Base-by-base conservation (phyloP, 2,888 invertebrate species). In the Catonia carolina region DNA sequence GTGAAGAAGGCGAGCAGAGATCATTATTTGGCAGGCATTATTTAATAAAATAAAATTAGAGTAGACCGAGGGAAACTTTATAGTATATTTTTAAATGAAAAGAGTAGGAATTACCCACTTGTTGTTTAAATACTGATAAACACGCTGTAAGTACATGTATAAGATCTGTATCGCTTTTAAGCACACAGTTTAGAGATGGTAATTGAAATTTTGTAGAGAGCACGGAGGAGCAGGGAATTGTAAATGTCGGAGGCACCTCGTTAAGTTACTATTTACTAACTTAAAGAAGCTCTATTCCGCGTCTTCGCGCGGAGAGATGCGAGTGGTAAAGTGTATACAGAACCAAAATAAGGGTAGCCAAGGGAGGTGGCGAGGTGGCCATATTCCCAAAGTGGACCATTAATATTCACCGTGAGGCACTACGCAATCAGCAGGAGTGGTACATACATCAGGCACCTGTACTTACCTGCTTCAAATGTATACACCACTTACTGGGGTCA, bases 381-480 rank as follows among this genome's bases (percentile, higher is more conserved):
- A 45, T 23, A 45, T 45, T 45, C 23, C 45, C 45, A 45, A 45
- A 45, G 45, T 45, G 45, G 45, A 18, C 22, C 45, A 45, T 45
- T 45, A 45, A 45, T 45, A 45, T 45, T 45, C 45, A 45, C 45
- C 22, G 45, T 27, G 17, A 45, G 42, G 20, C 42, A 18, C 20
- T 42, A 42, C 23, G 45, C 45, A 45, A 45, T 45, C 45, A 45
- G 45, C 45, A 45, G 45, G 45, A 45, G 45, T 45, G 45, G 18
- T 45, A 23, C 45, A 45, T 45, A 45, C 45, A 45, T 45, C 45
- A 45, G 45, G 27, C 45, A 45, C 45, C 27, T 45, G 45, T 42
- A 45, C 45, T 45, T 45, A 45, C 45, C 45, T 45, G 45, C 45
- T 45, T 45, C 45, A 45, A 45, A 22, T 45, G 45, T 45, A 45